These are phyloP conservation scores for Malthinus flaveolus DNA, from an alignment of 2,888 invertebrate genomes.

Conservation along the genomic window DNA sequence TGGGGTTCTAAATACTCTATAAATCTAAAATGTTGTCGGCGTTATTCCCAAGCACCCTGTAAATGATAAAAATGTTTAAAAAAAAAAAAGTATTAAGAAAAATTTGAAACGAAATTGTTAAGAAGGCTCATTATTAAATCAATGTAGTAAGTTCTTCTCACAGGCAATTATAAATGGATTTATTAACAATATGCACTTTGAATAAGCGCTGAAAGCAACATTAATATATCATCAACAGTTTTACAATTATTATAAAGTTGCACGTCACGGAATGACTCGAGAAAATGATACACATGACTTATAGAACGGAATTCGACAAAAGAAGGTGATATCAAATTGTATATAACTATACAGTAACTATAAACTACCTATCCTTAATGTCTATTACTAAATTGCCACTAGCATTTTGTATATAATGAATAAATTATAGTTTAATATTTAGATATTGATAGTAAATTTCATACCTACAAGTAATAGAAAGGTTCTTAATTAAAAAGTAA, in stretches of 20 bases:
- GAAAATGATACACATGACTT: constrained; percentile 40
- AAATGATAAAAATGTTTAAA: constrained; percentile 17
- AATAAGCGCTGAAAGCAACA: constrained; percentile 41
- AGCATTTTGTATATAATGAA: constrained; percentile 10
- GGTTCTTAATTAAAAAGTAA: too few relatives aligned
- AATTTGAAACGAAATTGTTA: too few relatives aligned
- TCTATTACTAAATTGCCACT: constrained; percentile 34
- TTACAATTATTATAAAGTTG: constrained; percentile 45
- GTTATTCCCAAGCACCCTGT: too few relatives aligned
- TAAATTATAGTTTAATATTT: constrained; percentile 5
- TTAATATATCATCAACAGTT: constrained; percentile 45
- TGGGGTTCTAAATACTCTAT: too few relatives aligned
- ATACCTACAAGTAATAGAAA: too few relatives aligned
- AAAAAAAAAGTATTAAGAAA: constrained; percentile 17
- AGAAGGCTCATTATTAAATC: constrained; percentile 19
- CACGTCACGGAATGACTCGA: constrained; percentile 41
- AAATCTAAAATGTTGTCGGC: too few relatives aligned
- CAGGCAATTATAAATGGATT: constrained; percentile 45
- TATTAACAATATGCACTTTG: constrained; percentile 43
- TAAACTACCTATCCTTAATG: constrained; percentile 26
- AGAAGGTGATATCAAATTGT: constrained; percentile 40
- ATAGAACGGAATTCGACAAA: constrained; percentile 40
- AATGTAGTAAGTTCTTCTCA: constrained; percentile 39
- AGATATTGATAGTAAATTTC: background rate
- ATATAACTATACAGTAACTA: constrained; percentile 30